Evolutionary conservation across 2,113 vertebrate genomes (phyloP).

Genomic region (Sapajus apella): DNA sequence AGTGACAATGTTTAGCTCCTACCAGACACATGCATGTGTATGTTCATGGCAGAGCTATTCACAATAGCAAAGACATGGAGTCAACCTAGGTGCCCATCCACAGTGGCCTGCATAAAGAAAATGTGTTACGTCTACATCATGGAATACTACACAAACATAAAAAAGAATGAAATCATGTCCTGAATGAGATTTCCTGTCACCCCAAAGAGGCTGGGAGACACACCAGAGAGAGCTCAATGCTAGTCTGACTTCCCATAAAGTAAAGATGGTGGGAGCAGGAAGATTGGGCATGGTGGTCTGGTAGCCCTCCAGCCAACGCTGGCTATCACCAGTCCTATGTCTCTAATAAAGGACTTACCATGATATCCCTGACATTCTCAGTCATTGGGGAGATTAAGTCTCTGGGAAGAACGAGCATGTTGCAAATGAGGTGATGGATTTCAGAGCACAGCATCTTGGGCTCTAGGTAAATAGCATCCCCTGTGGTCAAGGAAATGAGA

Average conservation of each 20-base stretch:
- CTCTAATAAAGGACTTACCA: background rate
- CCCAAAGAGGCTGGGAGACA: background rate
- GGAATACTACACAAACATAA: too few relatives aligned
- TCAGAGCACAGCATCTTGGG: background rate
- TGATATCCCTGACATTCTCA: background rate
- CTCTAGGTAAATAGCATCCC: too few relatives aligned
- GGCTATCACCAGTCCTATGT: background rate
- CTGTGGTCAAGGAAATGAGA: background rate
- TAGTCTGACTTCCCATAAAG: background rate
- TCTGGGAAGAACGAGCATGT: background rate
- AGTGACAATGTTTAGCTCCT: too few relatives aligned
- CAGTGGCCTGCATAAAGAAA: too few relatives aligned
- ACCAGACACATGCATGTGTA: too few relatives aligned
- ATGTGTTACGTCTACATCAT: too few relatives aligned
- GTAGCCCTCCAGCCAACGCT: background rate
- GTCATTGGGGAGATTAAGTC: background rate
- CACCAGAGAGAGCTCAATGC: fast-evolving
- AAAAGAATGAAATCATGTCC: too few relatives aligned
- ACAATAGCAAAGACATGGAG: too few relatives aligned
- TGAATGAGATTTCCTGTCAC: background rate
- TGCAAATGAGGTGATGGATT: background rate
- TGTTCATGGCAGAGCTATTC: too few relatives aligned
- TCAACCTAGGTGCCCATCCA: too few relatives aligned
- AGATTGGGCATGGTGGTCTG: background rate
- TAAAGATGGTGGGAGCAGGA: background rate